Conservation (phyloP, 1,140 invertebrate species). For the Dufourea novaeangliae region DNA sequence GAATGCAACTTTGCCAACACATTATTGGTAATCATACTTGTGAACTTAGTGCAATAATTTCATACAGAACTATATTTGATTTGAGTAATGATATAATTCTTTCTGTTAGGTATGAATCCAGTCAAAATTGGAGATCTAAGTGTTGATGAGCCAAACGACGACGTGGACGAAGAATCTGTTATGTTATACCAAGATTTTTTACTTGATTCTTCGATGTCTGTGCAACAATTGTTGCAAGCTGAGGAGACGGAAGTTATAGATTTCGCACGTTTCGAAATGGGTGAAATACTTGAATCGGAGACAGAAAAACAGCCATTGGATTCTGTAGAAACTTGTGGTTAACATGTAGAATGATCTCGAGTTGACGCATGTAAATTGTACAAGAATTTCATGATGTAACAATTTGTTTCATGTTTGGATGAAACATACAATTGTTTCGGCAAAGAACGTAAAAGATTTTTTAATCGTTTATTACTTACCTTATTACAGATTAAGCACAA, state of each 20-base stretch:
- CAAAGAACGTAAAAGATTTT: neutral
- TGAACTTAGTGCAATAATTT: constrained; percentile 2
- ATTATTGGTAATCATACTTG: constrained; percentile 86
- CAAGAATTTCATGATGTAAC: neutral
- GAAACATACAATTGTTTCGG: neutral
- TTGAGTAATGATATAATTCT: constrained; percentile 29
- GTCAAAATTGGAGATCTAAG: constrained; percentile 87
- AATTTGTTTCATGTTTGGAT: neutral
- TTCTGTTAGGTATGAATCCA: constrained; percentile 90
- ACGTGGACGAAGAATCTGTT: constrained; percentile 87
- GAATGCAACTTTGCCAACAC: constrained; percentile 92
- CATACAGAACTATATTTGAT: neutral
- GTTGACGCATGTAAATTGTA: constrained; percentile 1
- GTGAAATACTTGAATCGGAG: constrained; percentile 82
- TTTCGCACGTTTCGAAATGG: constrained; percentile 93
- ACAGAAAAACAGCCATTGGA: constrained; percentile 81
- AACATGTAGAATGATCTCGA: constrained; percentile 49
- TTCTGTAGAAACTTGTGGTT: constrained; percentile 85
- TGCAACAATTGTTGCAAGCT: constrained; percentile 88
- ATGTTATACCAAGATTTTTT: constrained; percentile 94
- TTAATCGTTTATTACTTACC: neutral
- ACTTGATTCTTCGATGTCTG: constrained; percentile 87
- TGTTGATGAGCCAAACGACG: constrained; percentile 83
- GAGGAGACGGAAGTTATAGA: constrained; percentile 88
- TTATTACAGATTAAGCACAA: neutral